Evolutionary conservation across 2,888 invertebrate species (phyloP).

Genomic region (Standfussiana lucernea): DNA sequence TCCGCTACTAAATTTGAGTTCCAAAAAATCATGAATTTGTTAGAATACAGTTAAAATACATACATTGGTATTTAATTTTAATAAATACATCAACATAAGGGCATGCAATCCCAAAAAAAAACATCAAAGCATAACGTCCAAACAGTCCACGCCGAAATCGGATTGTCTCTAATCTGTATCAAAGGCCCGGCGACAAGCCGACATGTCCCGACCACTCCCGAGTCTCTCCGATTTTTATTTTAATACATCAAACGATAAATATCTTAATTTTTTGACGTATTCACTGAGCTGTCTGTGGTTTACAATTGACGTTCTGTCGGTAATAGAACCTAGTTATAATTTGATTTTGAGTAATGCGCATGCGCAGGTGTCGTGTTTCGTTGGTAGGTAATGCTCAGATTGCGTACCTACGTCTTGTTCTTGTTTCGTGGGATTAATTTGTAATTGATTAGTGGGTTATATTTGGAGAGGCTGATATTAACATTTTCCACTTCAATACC

Average conservation of each 20-base stretch:
- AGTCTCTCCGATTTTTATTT: slow-evolving; percentile 62
- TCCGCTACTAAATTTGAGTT: too few species aligned
- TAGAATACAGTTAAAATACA: not conserved
- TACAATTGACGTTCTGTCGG: slow-evolving; percentile 66
- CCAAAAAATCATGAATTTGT: too few species aligned
- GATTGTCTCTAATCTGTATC: slow-evolving; percentile 70
- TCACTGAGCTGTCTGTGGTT: slow-evolving; percentile 67
- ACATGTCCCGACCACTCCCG: slow-evolving; percentile 55
- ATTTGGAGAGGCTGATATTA: slow-evolving; percentile 2
- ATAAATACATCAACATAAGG: slow-evolving; percentile 46
- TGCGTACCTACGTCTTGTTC: slow-evolving; percentile 46
- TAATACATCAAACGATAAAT: slow-evolving; percentile 70
- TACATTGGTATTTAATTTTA: not conserved
- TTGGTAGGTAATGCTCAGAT: slow-evolving; percentile 53
- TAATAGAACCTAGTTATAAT: slow-evolving; percentile 65
- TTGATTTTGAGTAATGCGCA: slow-evolving; percentile 65
- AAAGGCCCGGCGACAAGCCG: slow-evolving; percentile 68
- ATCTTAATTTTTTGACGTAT: slow-evolving; percentile 73
- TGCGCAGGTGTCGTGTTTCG: slow-evolving; percentile 55
- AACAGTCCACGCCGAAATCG: slow-evolving; percentile 68
- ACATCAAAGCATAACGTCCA: slow-evolving; percentile 57
- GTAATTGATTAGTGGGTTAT: slow-evolving; percentile 27
- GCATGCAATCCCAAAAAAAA: slow-evolving; percentile 27
- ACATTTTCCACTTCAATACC: not conserved
- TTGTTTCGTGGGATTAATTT: slow-evolving; percentile 53